phyloP scores from a whole-genome alignment of 2,797 vertebrate species.

The Macrochelys suwanniensis region DNA sequence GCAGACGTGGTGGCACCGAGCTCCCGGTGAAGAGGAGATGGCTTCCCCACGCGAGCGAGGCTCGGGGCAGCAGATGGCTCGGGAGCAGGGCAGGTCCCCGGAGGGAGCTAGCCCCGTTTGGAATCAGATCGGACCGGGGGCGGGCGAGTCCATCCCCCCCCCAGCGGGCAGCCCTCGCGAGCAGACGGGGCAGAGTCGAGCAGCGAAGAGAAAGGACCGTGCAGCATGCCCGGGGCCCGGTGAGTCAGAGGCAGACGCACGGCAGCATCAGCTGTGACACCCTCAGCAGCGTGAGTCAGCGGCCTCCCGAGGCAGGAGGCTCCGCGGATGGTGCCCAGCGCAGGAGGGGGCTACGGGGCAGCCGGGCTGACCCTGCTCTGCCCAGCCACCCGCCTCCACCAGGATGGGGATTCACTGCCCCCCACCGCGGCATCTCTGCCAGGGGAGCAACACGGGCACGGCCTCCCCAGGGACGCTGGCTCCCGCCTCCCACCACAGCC shows the following conservation, averaged over 20 bases:
- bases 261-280: neutral
- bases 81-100: too few relatives aligned
- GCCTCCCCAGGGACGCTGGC: neutral
- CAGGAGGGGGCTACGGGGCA: neutral
- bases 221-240: neutral
- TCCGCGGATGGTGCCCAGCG: neutral
- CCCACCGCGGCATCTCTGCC: too few relatives aligned
- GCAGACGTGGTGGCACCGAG: too few relatives aligned
- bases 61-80: too few relatives aligned
- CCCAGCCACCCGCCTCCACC: neutral
- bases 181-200: neutral
- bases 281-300: neutral
- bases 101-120: too few relatives aligned
- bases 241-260: neutral
- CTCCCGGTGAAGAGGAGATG: too few relatives aligned
- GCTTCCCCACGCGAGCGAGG: too few relatives aligned
- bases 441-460: neutral
- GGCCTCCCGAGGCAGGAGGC: neutral
- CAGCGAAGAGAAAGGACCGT: neutral
- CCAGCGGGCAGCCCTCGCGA: too few relatives aligned
- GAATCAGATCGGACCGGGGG: too few relatives aligned
- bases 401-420: too few relatives aligned
- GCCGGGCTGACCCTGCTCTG: neutral
- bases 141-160: too few relatives aligned
- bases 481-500: neutral